Evolutionary conservation across 2,888 invertebrate species (phyloP), one percentile per base, ranked within the genome.

Genomic region (Aphidius colemani): DNA sequence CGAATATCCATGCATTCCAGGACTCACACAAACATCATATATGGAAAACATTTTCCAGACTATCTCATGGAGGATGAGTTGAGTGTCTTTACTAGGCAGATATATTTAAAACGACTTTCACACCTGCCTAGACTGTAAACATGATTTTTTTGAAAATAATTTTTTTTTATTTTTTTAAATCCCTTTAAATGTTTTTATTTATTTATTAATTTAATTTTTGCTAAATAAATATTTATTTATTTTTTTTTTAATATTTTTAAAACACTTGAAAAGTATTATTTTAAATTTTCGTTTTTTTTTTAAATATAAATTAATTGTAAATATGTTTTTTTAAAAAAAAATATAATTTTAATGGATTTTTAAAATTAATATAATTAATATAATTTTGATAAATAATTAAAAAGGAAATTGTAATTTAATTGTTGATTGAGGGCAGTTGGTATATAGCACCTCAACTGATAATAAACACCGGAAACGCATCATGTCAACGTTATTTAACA

Each of bases 401-500:
- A 30, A 18, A 55, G 55, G 48, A 57, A 57, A 45, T 18, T 10
- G 57, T 10, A 6, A 44, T 57, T 57, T 48, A 46, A 45, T 56
- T 56, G 56, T 56, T 7, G 46, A n/a, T 45, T 10, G 46, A 11
- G 45, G 30, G 39, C 46, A n/a, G 30, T 30, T 50, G 41, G 51
- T 50, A 57, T 57, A 57, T 50, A 63, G 50, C 57, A 57, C 67
- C 66, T 66, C 62, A 68, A 67, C 65, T 69, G 70, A 70, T 74
- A 72, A 75, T 74, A 77, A 78, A 78, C 77, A 79, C 79, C 78
- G 79, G 79, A 79, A 79, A 77, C 72, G 75, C 68, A 74, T 72
- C 71, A 69, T 70, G 71, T 74, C 75, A 77, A 76, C 77, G 75
- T 77, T 74, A 78, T 72, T 71, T 67, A 74, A 77, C 75, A 76